Base-by-base conservation (phyloP, 2,113 vertebrate genomes). In the Artemisiospiza belli region DNA sequence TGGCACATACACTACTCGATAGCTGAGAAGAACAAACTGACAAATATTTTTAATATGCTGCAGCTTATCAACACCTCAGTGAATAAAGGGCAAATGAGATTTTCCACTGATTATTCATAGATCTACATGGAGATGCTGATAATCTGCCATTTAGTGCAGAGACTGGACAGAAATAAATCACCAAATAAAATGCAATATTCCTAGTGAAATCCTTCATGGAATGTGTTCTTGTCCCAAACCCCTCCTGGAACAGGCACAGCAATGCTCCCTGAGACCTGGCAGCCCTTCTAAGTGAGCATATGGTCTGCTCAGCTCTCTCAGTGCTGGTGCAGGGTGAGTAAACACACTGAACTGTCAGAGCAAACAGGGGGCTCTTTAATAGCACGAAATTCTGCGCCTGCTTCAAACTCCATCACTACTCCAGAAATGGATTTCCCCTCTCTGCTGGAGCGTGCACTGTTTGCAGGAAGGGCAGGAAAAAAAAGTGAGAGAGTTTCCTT, bases 231-330 rank as follows among this genome's bases (percentile, higher is more conserved):
- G 69, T 28, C 92, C 91, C 76, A 81, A 31, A 55, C 5, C 14
- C 46, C 41, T 54, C 58, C 84, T 64, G 41, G 81, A 73, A 67
- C 3, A 81, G 68, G 78, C 22, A 12, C 5, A 39, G 58, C 13
- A 35, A 61, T 44, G 70, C 63, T 95, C 77, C 76, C 77, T 55
- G 88, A 70, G 90, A 86, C 47, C 93, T 96, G 93, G 67, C 85
- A 72, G 76, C 33, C 70, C 74, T 85, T 90, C 73, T 43, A 8
- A 70, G 54, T 30, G 95, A 79, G 80, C 87, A 84, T 73, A 89
- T 54, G 22, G 94, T 52, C 69, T 94, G 70, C 90, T 82, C 39
- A 64, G 75, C 66, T 90, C 86, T 83, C 17, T 3, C 64, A 75
- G 85, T 23, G 39, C 81, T 12, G 7, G 27, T 75, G 67, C 27